Conservation (phyloP, 2,888 invertebrate species). For the Lymantria monacha region DNA sequence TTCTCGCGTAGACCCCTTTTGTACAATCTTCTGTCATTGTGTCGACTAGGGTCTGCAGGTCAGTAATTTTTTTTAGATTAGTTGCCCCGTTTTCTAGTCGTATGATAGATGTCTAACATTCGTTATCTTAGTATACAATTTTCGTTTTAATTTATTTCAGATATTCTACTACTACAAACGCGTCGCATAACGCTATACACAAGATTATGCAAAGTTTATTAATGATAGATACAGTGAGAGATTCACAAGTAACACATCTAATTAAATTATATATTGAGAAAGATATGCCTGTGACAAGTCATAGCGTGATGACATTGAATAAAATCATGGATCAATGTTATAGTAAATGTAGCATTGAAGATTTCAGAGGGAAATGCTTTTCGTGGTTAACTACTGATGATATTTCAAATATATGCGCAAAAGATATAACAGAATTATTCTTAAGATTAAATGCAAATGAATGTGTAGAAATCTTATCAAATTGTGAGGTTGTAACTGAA, state of each 20-base stretch:
- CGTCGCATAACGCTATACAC: slow-evolving; percentile 56
- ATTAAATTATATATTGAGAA: slow-evolving; percentile 65
- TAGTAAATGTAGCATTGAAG: slow-evolving; percentile 53
- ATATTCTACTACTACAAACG: slow-evolving; percentile 49
- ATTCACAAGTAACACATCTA: slow-evolving; percentile 53
- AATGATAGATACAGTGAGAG: slow-evolving; percentile 46
- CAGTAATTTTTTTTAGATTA: too few relatives aligned
- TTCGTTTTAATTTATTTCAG: slow-evolving; percentile 43
- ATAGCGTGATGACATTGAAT: slow-evolving; percentile 56
- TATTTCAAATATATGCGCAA: slow-evolving; percentile 32
- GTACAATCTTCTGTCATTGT: too few relatives aligned
- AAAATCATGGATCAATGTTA: slow-evolving; percentile 56
- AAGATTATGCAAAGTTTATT: slow-evolving; percentile 56
- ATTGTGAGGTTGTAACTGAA: slow-evolving; percentile 7
- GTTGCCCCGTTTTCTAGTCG: too few relatives aligned
- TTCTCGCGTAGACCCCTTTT: too few relatives aligned
- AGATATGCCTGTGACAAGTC: slow-evolving; percentile 61
- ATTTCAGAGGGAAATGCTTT: slow-evolving; percentile 50
- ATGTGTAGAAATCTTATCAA: slow-evolving; percentile 39
- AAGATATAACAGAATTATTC: slow-evolving; percentile 44
- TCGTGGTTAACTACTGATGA: slow-evolving; percentile 56
- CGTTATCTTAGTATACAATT: too few relatives aligned
- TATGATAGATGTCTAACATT: too few relatives aligned
- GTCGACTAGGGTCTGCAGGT: too few relatives aligned
- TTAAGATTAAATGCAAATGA: slow-evolving; percentile 56